Percentiles rank a stretch among this genome's conserved stretches.
These are phyloP conservation scores for Colostygia pectinataria DNA, from an alignment of 2,888 invertebrate species.

Conservation along the genomic window DNA sequence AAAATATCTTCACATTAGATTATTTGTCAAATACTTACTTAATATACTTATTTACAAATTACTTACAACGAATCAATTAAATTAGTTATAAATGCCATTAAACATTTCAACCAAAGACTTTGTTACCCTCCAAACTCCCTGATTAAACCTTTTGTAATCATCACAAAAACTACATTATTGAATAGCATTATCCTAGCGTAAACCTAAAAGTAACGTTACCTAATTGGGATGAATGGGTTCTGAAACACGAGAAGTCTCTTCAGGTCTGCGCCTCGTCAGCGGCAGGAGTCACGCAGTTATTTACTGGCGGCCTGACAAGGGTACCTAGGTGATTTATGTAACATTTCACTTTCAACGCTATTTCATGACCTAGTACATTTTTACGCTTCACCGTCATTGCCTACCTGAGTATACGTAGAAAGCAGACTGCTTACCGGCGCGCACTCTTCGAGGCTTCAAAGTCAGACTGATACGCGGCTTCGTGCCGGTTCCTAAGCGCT, in stretches of 20 bases:
- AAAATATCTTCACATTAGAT: too few relatives aligned
- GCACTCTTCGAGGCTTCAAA: too few relatives aligned
- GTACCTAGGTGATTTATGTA: slow-evolving; percentile 74
- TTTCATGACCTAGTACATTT: slow-evolving; percentile 50
- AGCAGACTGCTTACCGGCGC: neutral
- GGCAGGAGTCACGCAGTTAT: slow-evolving; percentile 60
- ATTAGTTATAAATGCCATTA: too few relatives aligned
- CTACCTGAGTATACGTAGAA: neutral
- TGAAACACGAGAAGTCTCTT: slow-evolving; percentile 16
- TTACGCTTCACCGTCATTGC: slow-evolving; percentile 19
- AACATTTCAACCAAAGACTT: too few relatives aligned
- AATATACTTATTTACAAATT: too few relatives aligned
- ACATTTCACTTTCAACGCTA: slow-evolving; percentile 65
- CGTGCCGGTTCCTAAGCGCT: too few relatives aligned
- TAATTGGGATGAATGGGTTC: slow-evolving; percentile 19
- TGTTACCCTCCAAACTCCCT: too few relatives aligned
- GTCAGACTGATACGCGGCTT: too few relatives aligned
- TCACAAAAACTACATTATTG: neutral
- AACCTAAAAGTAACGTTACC: slow-evolving; percentile 14
- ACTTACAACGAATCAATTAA: too few relatives aligned
- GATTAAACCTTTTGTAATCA: too few relatives aligned
- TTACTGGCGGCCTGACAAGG: slow-evolving; percentile 67
- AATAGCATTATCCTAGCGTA: neutral
- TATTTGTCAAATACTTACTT: too few relatives aligned
- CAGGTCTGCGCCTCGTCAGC: slow-evolving; percentile 46